phyloP scores from a whole-genome alignment of 2,113 vertebrate species.

The Kryptolebias marmoratus region DNA sequence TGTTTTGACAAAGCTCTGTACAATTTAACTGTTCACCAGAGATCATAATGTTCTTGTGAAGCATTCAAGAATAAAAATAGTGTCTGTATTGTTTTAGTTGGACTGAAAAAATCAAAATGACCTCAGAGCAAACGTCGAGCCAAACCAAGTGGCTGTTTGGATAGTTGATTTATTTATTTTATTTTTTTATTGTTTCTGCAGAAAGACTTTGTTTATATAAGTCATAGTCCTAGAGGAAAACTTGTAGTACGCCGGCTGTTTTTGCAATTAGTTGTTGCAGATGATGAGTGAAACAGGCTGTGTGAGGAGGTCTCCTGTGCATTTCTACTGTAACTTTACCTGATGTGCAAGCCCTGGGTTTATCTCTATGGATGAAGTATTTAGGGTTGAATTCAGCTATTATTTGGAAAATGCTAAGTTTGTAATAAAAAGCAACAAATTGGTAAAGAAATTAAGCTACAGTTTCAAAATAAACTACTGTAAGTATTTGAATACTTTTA shows the following conservation, averaged over 20 bases:
- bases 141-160: not conserved
- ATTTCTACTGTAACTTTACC: constrained; percentile 13
- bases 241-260: constrained; percentile 38
- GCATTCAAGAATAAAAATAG: no score
- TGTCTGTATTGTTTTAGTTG: no score
- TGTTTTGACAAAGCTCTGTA: no score
- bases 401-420: not conserved
- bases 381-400: not conserved
- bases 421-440: not conserved
- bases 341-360: constrained; percentile 1
- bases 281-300: not conserved
- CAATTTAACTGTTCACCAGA: no score
- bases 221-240: constrained; percentile 9
- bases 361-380: constrained; percentile 1
- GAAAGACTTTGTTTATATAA: constrained; percentile 25
- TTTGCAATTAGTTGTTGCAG: constrained; percentile 17
- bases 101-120: no score
- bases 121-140: not conserved
- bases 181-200: constrained; percentile 22
- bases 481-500: not conserved
- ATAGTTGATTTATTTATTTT: not conserved
- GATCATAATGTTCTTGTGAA: no score
- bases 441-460: not conserved
- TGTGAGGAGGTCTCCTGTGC: constrained; percentile 3
- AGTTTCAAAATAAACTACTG: not conserved